phyloP scores from a whole-genome alignment of 2,797 vertebrate species.

The Vireo griseus region DNA sequence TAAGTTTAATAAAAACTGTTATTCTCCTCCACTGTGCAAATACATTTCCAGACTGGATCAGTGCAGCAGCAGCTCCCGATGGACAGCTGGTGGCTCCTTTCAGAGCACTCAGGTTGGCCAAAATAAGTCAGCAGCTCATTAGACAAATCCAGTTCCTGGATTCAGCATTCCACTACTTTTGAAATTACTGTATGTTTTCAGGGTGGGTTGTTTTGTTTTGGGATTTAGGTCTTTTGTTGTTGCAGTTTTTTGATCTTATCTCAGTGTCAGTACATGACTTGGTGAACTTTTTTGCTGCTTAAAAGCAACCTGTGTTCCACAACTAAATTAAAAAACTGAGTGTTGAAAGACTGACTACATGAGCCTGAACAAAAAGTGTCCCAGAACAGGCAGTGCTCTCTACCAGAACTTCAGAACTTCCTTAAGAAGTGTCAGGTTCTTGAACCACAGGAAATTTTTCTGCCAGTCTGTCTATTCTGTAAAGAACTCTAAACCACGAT shows the following conservation, averaged over 20 bases:
- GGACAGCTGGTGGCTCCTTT: not conserved
- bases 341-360: not conserved
- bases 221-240: not conserved
- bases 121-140: not conserved
- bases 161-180: not conserved
- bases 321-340: not conserved
- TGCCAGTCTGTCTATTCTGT: not conserved
- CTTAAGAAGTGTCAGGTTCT: not conserved
- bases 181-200: not conserved
- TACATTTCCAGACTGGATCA: not conserved
- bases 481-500: not conserved
- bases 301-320: not conserved
- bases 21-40: fast-evolving
- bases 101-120: not conserved
- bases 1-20: not conserved
- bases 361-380: not conserved
- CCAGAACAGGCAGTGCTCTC: not conserved
- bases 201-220: not conserved
- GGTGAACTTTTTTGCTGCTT: not conserved
- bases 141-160: not conserved
- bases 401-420: not conserved
- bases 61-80: not conserved
- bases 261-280: not conserved
- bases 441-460: not conserved
- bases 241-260: not conserved